phyloP scores from a whole-genome alignment of 1,140 invertebrate species.

The Gerris buenoi region DNA sequence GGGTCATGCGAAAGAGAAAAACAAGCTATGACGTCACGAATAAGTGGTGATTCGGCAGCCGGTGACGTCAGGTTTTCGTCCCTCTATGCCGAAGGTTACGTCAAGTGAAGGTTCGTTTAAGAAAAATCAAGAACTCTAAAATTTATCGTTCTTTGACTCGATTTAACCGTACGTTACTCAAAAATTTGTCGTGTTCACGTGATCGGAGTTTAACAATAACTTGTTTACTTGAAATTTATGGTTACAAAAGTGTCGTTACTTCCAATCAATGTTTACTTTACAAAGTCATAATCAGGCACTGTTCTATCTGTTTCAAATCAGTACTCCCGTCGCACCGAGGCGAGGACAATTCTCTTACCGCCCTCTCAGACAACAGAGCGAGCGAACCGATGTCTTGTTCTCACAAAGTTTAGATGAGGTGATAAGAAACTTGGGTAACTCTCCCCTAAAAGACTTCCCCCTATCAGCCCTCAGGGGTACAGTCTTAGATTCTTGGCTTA shows the following conservation, averaged over 20 bases:
- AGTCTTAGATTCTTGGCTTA: background rate
- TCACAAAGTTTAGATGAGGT: constrained; percentile 11
- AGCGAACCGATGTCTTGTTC: background rate
- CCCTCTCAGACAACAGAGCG: background rate
- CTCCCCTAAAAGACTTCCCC: constrained; percentile 1
- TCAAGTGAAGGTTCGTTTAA: too few relatives aligned
- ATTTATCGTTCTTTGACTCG: too few relatives aligned
- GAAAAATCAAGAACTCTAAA: too few relatives aligned
- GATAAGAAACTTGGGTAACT: constrained; percentile 1
- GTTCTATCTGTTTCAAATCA: constrained; percentile 8
- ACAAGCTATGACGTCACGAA: too few relatives aligned
- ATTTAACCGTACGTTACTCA: too few relatives aligned
- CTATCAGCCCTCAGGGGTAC: background rate
- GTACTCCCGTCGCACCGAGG: background rate
- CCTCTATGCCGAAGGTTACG: too few relatives aligned
- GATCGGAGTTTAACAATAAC: too few relatives aligned
- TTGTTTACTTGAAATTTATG: too few relatives aligned
- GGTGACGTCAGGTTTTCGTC: too few relatives aligned
- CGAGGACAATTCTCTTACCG: background rate
- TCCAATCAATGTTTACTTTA: constrained; percentile 14
- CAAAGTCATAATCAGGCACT: constrained; percentile 12
- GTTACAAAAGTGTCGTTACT: background rate
- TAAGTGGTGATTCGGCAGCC: too few relatives aligned
- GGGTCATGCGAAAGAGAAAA: too few relatives aligned
- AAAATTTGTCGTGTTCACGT: too few relatives aligned